Base-by-base conservation (phyloP, 2,113 vertebrate genomes). In the Ramphastos sulfuratus region DNA sequence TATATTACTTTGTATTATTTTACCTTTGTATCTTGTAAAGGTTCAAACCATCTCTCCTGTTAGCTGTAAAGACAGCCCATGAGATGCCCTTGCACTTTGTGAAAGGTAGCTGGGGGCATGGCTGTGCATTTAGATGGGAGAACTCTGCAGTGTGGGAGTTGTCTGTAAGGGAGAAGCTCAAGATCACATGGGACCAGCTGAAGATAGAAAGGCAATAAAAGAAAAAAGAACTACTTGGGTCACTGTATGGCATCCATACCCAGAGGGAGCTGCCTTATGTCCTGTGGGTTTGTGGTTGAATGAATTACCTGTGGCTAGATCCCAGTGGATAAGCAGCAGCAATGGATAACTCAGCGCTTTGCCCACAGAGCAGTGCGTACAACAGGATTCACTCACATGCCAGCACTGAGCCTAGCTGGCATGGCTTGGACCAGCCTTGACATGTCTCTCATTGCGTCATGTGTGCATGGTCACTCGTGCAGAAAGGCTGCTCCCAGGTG, bases 321-420 rank as follows among this genome's bases (percentile, higher is more conserved):
- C 61, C 31, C 27, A 3, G n/a, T 8, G 65, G 54, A 13, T 65
- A 39, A 56, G 35, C 76, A n/a, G 85, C 30, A 58, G 33, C 28
- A 11, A 1, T 3, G 10, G 19, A 18, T 65, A 24, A 15, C 9
- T 6, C 65, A 76, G 30, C 23, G 12, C 30, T 56, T 31, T 54
- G 48, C 39, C 28, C 13, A 2, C 52, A 66, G 50, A 12, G 9
- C n/a, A 13, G 16, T 6, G 14, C 15, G 27, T 64, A 2, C 0
- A 1, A 75, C 58, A 61, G 24, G 39, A 12, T 42, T 56, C n/a
- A 35, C 37, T 27, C 12, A 10, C 0, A 1, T 21, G 63, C 58
- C 21, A 15, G 44, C 48, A 3, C 58, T 21, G 58, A 18, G 23
- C 11, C 21, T 66, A 5, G 30, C 16, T 6, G 1, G 42, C 48